Conservation (phyloP, 2,888 invertebrate species). For the Epistrophe grossulariae region DNA sequence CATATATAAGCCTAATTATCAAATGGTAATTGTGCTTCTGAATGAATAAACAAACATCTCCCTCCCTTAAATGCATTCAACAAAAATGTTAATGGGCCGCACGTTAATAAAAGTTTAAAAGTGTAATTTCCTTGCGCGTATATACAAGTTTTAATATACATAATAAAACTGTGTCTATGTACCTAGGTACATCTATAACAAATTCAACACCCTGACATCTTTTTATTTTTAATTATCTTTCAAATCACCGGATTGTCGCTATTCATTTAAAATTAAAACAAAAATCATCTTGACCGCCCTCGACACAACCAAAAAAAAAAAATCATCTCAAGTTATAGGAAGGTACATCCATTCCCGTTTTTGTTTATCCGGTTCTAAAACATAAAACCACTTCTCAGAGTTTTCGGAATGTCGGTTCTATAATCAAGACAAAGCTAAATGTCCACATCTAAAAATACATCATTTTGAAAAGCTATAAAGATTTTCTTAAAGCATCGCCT, state of each 20-base stretch:
- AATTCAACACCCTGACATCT: background rate
- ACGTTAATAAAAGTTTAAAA: background rate
- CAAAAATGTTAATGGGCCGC: constrained; percentile 28
- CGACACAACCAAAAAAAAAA: background rate
- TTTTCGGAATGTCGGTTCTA: background rate
- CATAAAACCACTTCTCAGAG: constrained; percentile 13
- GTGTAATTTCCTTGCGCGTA: background rate
- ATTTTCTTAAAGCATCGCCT: constrained; percentile 15
- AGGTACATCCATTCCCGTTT: background rate
- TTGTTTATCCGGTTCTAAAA: background rate
- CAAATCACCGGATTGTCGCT: constrained; percentile 17
- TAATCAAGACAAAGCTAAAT: constrained; percentile 15
- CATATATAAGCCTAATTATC: too few relatives aligned
- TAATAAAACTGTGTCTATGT: background rate
- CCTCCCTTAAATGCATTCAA: background rate
- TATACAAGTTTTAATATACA: background rate
- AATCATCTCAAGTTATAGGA: background rate
- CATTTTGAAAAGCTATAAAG: constrained; percentile 26
- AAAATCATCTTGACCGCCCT: constrained; percentile 3
- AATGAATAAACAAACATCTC: background rate
- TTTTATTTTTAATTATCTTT: constrained; percentile 18
- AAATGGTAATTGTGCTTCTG: background rate
- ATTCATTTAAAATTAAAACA: background rate
- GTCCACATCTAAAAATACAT: constrained; percentile 15
- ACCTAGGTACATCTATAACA: background rate